Base-by-base conservation (phyloP, 1,140 invertebrate genomes). In the Cyrtorhinus lividipennis region DNA sequence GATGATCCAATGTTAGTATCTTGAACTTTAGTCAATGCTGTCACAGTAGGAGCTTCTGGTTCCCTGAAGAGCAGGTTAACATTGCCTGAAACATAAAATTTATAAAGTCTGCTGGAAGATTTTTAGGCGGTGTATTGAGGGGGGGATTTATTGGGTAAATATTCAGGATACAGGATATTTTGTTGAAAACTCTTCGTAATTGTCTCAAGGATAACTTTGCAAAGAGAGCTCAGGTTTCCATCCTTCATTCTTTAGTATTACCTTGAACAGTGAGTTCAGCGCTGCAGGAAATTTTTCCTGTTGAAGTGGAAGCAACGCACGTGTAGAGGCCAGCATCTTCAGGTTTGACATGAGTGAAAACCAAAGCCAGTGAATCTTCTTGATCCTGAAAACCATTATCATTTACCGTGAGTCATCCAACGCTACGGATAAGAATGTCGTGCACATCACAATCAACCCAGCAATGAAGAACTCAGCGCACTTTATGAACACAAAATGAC, bases 241-340 rank as follows among this genome's bases (percentile, higher is more conserved):
- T n/a, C n/a, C n/a, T n/a, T n/a, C n/a, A n/a, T n/a, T n/a, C n/a
- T n/a, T n/a, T n/a, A n/a, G n/a, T n/a, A 24, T 61, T 75, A 74
- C 87, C 89, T 79, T 94, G 89, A 1, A 95, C 92, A 15, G 90
- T 93, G 1, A 95, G 77, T 70, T 95, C 92, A 2, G 92, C 92
- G 70, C 88, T 92, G 73, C 91, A 95, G 46, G 91, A 92, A 58
- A 96, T 95, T 69, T 90, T 91, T 38, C 92, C 92, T 64, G 86
- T 86, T 26, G 83, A 84, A 0, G 94, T 97, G 70, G 92, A 90
- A 0, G 93, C 93, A 0, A 95, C 90, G 69, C 92, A 96, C 0
- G 93, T 96, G 73, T 97, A 96, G 2, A 94, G 77, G 2, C 93
- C 93, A 24, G 91, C 91, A 73, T 96, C 92, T 71, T 94, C 91